Base-by-base conservation (phyloP, 2,113 vertebrate genomes). In the Pholis gunnellus region DNA sequence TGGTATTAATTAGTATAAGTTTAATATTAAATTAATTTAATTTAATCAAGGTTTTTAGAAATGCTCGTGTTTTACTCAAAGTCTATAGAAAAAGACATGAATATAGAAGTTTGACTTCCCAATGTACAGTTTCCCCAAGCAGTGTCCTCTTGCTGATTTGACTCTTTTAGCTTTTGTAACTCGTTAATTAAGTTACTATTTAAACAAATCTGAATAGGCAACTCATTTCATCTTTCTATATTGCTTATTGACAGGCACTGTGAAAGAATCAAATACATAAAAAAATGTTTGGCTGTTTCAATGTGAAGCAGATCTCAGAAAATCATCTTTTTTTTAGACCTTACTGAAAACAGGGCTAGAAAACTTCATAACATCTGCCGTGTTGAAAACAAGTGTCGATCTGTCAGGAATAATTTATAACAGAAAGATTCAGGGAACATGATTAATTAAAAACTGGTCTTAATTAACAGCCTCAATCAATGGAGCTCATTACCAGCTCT, bases 381-480 rank as follows among this genome's bases (percentile, higher is more conserved):
- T 44, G 67, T 46, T 44, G 56, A 90, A 88, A 92, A 89, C 84
- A 78, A 83, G 46, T 50, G 69, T 81, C 31, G 75, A 48, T 82
- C 85, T 87, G 84, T 90, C 86, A 84, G 86, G 83, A 92, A 92
- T 93, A 81, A 92, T 93, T 92, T 87, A 92, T 91, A 84, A 88
- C 59, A 65, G 67, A 64, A 80, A 85, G 71, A 88, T 85, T 88
- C 78, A 81, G 67, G 81, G 77, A 90, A 88, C 89, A 91, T 91
- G 67, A 92, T 92, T 92, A 84, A 93, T 93, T 93, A 91, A 92
- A 91, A 90, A 83, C 69, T 79, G 79, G 38, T 89, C 89, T 91
- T 91, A 92, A 93, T 93, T 90, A 92, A 91, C 77, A 89, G 83
- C 73, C 81, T 81, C 83, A 90, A 93, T 89, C 59, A 88, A 91